phyloP scores from a whole-genome alignment of 2,113 vertebrate genomes.

The Cryptomyrus ogoouensis region DNA sequence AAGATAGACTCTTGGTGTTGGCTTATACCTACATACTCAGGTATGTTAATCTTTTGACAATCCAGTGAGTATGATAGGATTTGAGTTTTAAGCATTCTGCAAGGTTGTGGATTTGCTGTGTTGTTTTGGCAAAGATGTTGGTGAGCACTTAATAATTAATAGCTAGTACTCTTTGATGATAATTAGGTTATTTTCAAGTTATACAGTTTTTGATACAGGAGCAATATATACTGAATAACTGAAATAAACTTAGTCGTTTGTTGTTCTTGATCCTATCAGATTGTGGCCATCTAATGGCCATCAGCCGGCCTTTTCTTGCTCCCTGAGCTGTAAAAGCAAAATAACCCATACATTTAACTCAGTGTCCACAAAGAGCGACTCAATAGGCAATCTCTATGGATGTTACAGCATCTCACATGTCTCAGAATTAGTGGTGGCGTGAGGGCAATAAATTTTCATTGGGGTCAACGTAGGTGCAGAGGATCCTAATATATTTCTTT shows the following conservation, averaged over 20 bases:
- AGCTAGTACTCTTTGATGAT: not conserved
- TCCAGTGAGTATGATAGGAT: not conserved
- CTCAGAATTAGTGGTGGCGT: slow-evolving; percentile 52
- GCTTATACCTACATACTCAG: not conserved
- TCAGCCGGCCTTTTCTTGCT: not conserved
- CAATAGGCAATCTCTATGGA: slow-evolving; percentile 47
- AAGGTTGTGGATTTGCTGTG: not conserved
- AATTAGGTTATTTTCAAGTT: not conserved
- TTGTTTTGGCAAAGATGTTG: not conserved
- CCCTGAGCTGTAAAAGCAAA: slow-evolving; percentile 36
- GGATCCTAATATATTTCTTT: slow-evolving; percentile 65
- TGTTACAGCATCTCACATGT: slow-evolving; percentile 44
- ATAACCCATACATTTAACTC: slow-evolving; percentile 42
- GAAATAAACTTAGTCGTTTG: not conserved
- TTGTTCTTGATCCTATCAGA: slow-evolving; percentile 27
- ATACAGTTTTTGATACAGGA: not conserved
- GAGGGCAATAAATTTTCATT: slow-evolving; percentile 61
- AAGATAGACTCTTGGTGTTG: not conserved
- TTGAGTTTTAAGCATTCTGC: not conserved
- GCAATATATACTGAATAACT: not conserved
- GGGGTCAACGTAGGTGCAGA: slow-evolving; percentile 51
- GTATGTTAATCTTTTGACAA: not conserved
- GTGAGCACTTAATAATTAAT: not conserved
- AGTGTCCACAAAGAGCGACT: slow-evolving; percentile 41
- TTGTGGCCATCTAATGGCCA: not conserved